These are phyloP conservation scores for Harpalus rufipes DNA, from an alignment of 2,888 invertebrate species.

Conservation along the genomic window DNA sequence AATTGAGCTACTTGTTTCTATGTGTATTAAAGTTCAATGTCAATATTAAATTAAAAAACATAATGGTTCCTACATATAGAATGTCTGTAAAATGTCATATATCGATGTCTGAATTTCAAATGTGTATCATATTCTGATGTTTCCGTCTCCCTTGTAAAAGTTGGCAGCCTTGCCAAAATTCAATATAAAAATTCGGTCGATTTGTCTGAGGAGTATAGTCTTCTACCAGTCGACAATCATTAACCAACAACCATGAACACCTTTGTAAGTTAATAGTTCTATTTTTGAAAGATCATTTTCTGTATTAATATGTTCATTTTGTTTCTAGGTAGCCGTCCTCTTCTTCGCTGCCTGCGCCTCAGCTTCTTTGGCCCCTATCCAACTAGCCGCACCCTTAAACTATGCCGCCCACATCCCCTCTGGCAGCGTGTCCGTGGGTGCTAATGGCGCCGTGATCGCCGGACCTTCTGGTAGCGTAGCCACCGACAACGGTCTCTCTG, in stretches of 20 bases:
- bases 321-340: conserved; percentile 20
- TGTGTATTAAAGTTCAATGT: no score
- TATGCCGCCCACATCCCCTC: conserved; percentile 56
- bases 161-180: conserved; percentile 52
- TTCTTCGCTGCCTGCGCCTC: conserved; percentile 10
- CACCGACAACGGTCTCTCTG: conserved; percentile 58
- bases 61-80: no score
- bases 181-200: conserved; percentile 34
- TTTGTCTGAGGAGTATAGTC: conserved; percentile 38
- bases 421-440: conserved; percentile 50
- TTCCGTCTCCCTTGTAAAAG: conserved; percentile 55
- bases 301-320: not conserved
- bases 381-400: not conserved
- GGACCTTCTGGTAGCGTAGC: conserved; percentile 49
- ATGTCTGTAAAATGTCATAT: not conserved
- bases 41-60: no score
- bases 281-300: not conserved
- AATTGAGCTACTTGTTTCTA: no score
- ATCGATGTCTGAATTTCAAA: not conserved
- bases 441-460: conserved; percentile 64
- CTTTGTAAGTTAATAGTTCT: conserved; percentile 42
- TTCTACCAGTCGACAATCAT: conserved; percentile 57
- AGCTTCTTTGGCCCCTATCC: not conserved
- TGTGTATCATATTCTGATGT: conserved; percentile 16
- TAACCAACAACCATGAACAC: conserved; percentile 57